phyloP scores from a whole-genome alignment of 2,797 vertebrate genomes.

The Pangasius krempfi region DNA sequence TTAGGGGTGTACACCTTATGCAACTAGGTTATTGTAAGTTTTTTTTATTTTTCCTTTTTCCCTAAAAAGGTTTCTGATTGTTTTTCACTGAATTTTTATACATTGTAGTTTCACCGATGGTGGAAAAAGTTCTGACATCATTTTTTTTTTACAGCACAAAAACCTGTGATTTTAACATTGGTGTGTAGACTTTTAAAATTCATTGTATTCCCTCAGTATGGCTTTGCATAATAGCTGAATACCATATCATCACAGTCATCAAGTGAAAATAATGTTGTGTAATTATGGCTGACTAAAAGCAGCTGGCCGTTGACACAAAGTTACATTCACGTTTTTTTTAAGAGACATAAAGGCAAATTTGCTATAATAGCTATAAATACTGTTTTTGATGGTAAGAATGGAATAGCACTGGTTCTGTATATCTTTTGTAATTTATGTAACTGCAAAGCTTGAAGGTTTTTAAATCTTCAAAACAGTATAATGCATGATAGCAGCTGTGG shows the following conservation, averaged over 20 bases:
- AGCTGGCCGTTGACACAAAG: neutral
- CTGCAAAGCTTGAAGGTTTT: neutral
- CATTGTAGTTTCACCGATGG: too few species aligned
- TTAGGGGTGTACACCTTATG: too few species aligned
- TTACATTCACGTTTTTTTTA: neutral
- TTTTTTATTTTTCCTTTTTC: too few species aligned
- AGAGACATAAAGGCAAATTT: neutral
- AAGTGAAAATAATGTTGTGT: neutral
- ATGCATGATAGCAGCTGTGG: neutral
- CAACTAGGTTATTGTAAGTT: too few species aligned
- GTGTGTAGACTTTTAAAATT: too few species aligned
- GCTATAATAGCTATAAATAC: neutral
- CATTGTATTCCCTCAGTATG: neutral
- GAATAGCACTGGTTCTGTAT: neutral
- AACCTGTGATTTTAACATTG: too few species aligned
- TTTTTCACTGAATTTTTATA: too few species aligned
- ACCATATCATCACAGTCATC: neutral
- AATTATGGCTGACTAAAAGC: neutral
- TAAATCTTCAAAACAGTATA: neutral
- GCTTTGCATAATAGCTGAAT: neutral
- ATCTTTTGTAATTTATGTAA: neutral
- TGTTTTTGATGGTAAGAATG: neutral
- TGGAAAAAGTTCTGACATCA: too few species aligned
- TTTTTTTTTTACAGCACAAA: too few species aligned
- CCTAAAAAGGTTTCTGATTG: too few species aligned